Conservation (phyloP, 1,140 invertebrate genomes). For the Drosophila simulans region DNA sequence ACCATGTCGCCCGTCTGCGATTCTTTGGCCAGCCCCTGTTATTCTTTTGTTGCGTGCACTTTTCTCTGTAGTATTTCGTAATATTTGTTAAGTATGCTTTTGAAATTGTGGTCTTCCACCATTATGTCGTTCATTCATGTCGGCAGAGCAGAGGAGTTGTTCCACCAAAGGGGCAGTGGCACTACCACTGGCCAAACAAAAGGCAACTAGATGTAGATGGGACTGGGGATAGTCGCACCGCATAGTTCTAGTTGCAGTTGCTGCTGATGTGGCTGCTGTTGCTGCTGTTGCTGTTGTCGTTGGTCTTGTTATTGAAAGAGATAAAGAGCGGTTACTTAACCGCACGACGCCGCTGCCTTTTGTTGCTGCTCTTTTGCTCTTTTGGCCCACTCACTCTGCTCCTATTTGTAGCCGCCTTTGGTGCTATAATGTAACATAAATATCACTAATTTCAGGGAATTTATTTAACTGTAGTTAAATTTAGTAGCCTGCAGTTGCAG, state of each 20-base stretch:
- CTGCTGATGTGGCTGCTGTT: slow-evolving; percentile 10
- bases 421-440: slow-evolving; percentile 76
- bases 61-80: slow-evolving; percentile 78
- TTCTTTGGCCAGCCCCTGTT: slow-evolving; percentile 59
- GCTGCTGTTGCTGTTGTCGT: slow-evolving; percentile 47
- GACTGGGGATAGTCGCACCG: slow-evolving; percentile 45
- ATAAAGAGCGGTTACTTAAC: slow-evolving; percentile 82
- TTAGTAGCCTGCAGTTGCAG: slow-evolving; percentile 64
- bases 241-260: slow-evolving; percentile 47
- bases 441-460: slow-evolving; percentile 80
- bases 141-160: slow-evolving; percentile 27
- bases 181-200: slow-evolving; percentile 14
- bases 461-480: slow-evolving; percentile 79
- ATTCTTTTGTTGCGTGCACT: slow-evolving; percentile 81
- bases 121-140: slow-evolving; percentile 77
- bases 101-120: slow-evolving; percentile 82
- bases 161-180: slow-evolving; percentile 13
- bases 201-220: slow-evolving; percentile 9
- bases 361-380: slow-evolving; percentile 34
- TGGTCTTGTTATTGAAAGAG: slow-evolving; percentile 79
- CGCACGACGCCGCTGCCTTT: slow-evolving; percentile 61
- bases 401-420: slow-evolving; percentile 62
- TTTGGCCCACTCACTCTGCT: slow-evolving; percentile 8
- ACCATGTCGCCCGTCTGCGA: slow-evolving; percentile 20
- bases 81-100: slow-evolving; percentile 82